Evolutionary conservation across 2,113 vertebrate genomes (phyloP).

Genomic region (Sus scrofa): T2T-Sscrofa CM000816.6:33115501-33116000

Average conservation of each 20-base stretch:
- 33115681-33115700: background rate
- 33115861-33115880: conserved; percentile 57
- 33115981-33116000: conserved; percentile 26
- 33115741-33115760: background rate
- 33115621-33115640: background rate
- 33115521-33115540: rapidly evolving
- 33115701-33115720: conserved; percentile 68
- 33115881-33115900: conserved; percentile 64
- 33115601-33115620: background rate
- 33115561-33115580: background rate
- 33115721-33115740: background rate
- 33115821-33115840: background rate
- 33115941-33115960: conserved; percentile 86
- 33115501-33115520: background rate
- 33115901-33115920: conserved; percentile 93
- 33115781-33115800: rapidly evolving
- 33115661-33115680: conserved; percentile 65
- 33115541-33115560: background rate
- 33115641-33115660: conserved; percentile 34
- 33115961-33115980: conserved; percentile 31
- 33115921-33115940: conserved; percentile 96
- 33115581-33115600: background rate
- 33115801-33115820: background rate
- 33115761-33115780: background rate
- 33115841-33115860: background rate